Conservation (phyloP, 1,140 invertebrate genomes). For the Gryon sp. region DNA sequence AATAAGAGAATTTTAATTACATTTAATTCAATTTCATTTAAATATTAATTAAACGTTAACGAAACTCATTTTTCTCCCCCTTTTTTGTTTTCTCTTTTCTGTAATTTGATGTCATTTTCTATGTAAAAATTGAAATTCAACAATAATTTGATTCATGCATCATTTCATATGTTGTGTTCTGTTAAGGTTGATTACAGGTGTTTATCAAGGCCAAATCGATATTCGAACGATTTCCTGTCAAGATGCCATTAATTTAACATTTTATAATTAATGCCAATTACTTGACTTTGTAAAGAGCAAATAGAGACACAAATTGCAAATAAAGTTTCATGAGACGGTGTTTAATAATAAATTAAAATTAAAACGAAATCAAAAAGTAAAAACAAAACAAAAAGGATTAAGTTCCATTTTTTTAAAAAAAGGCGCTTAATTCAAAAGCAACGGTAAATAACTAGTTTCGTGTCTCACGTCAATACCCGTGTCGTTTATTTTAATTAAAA, state of each 20-base stretch:
- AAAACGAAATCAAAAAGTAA: too few species aligned
- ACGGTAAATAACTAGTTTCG: conserved; percentile 19
- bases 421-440: not conserved
- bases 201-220: conserved; percentile 3
- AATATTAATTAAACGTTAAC: too few species aligned
- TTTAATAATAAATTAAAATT: too few species aligned
- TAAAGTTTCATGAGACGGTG: not conserved
- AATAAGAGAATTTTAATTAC: too few species aligned
- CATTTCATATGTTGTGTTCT: conserved; percentile 11
- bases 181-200: conserved; percentile 14
- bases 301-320: conserved; percentile 20
- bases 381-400: conserved; percentile 7
- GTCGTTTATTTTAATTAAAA: conserved; percentile 19
- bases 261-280: conserved; percentile 24
- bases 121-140: too few species aligned
- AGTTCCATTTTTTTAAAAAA: not conserved
- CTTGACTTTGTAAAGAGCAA: not conserved
- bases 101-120: too few species aligned
- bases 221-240: conserved; percentile 1
- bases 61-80: too few species aligned
- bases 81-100: conserved; percentile 25
- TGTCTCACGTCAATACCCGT: conserved; percentile 8
- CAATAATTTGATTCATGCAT: conserved; percentile 7
- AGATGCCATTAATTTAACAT: conserved; percentile 7
- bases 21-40: too few species aligned